Evolutionary conservation across 2,888 invertebrate species (phyloP), one percentile per base, ranked within the genome.

Genomic region (Dyspetes luteomarginatus): DNA sequence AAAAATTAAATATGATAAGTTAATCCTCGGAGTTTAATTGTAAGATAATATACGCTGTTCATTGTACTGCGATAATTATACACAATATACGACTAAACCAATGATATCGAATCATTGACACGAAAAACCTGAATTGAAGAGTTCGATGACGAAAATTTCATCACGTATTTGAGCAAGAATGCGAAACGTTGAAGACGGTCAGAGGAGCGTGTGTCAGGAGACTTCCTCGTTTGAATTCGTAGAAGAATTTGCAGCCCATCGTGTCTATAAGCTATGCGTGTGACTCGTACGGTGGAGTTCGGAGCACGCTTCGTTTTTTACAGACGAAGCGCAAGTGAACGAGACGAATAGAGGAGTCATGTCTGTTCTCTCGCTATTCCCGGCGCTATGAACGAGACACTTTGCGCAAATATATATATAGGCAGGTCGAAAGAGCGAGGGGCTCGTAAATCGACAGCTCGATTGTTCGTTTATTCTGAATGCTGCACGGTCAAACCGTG

Each of bases 391-490:
- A n/a, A 24, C 62, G 72, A 3, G 7, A 28, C 26, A 4, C 7
- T 50, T 45, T 50, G 9, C 9, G 19, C 9, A 50, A 12, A 58
- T 41, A 22, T 17, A 45, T 7, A 43, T 43, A 62, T 19, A 43
- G 36, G 17, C 22, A 45, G 48, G n/a, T 19, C 22, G 56, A 24
- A 48, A 2, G 36, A 36, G 36, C 12, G 28, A 12, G 3, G 17
- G 12, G 36, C 41, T 69, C 52, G 62, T 15, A 82, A 85, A 86
- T 86, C 84, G 85, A 87, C 86, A 86, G 83, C 71, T 85, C 82
- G 86, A 87, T 86, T 86, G 86, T 87, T 87, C 85, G 86, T 83
- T 82, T n/a, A n/a, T n/a, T 83, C 84, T 84, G 86, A 85, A 83
- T 83, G 43, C 77, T 69, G 60, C 73, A 73, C 74, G 81, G 74